A percentile compares a stretch with the other conserved stretches of the same genome.
phyloP scores from a whole-genome alignment of 2,113 vertebrate genomes.

The Oriolus oriolus region DNA sequence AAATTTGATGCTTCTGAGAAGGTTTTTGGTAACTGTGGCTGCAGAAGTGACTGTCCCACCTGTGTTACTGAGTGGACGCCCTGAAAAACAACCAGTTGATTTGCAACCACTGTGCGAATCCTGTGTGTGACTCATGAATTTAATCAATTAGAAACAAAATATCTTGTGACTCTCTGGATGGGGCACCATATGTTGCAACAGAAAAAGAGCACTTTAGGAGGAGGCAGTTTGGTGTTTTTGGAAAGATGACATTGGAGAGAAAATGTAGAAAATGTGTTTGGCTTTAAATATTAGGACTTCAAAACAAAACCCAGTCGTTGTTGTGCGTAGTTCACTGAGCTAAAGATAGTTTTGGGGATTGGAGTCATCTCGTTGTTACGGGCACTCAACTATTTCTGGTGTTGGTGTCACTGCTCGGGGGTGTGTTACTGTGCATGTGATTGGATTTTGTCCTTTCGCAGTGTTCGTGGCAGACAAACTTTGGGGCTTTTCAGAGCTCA shows the following conservation, averaged over 20 bases:
- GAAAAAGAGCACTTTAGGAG: constrained; percentile 9
- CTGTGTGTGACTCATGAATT: constrained; percentile 18
- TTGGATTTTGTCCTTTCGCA: background rate
- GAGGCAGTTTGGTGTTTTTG: constrained; percentile 6
- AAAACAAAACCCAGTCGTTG: background rate
- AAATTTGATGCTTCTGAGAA: background rate
- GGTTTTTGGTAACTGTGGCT: background rate
- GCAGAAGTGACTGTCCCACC: background rate
- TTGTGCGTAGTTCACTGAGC: background rate
- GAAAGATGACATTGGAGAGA: background rate
- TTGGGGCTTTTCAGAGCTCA: background rate
- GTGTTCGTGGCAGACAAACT: background rate
- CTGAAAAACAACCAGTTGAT: background rate
- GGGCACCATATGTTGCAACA: constrained; percentile 27
- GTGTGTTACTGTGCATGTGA: background rate
- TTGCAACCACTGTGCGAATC: background rate
- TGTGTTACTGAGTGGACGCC: background rate
- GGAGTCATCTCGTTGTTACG: background rate
- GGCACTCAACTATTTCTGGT: background rate
- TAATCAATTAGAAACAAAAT: constrained; percentile 41
- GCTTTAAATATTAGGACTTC: constrained; percentile 8
- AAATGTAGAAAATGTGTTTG: constrained; percentile 1
- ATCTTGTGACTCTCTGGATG: constrained; percentile 26
- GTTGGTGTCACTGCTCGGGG: background rate
- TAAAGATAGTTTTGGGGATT: background rate